A percentile compares a stretch with the other conserved stretches of the same genome.
These are phyloP conservation scores for Parascotia fuliginaria DNA, from an alignment of 2,888 invertebrate species.

Conservation along the genomic window DNA sequence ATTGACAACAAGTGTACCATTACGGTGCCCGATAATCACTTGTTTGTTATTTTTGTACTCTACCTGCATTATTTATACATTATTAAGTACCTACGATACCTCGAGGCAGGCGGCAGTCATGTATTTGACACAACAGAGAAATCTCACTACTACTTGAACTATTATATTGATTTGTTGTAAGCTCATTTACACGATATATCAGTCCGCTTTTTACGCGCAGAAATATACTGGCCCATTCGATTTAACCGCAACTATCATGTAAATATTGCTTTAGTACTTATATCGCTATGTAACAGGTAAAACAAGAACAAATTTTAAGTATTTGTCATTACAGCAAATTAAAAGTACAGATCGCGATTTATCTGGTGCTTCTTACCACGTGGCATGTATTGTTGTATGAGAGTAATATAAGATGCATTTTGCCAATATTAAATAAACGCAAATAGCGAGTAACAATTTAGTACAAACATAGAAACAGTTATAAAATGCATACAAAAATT, in stretches of 20 bases:
- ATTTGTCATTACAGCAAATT: no score
- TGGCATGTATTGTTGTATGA: background rate
- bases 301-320: no score
- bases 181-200: background rate
- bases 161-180: conserved; percentile 29
- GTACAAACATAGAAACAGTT: conserved; percentile 39
- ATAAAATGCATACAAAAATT: conserved; percentile 59
- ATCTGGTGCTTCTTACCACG: no score
- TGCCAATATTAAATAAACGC: conserved; percentile 11
- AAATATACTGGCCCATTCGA: background rate
- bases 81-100: conserved; percentile 42
- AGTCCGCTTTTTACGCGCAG: background rate
- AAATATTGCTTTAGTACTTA: no score
- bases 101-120: conserved; percentile 18
- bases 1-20: conserved; percentile 27
- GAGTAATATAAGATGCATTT: conserved; percentile 4
- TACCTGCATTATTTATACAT: conserved; percentile 28
- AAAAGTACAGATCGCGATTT: no score
- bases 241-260: no score
- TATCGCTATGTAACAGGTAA: no score
- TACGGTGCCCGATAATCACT: conserved; percentile 14
- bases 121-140: conserved; percentile 18
- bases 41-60: conserved; percentile 34
- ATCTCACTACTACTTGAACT: conserved; percentile 20
- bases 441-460: conserved; percentile 23